Percentiles rank a stretch among this genome's conserved stretches.
Evolutionary conservation across 1,140 invertebrate genomes (phyloP).

Genomic region (honey bee (Apis mellifera)): DNA sequence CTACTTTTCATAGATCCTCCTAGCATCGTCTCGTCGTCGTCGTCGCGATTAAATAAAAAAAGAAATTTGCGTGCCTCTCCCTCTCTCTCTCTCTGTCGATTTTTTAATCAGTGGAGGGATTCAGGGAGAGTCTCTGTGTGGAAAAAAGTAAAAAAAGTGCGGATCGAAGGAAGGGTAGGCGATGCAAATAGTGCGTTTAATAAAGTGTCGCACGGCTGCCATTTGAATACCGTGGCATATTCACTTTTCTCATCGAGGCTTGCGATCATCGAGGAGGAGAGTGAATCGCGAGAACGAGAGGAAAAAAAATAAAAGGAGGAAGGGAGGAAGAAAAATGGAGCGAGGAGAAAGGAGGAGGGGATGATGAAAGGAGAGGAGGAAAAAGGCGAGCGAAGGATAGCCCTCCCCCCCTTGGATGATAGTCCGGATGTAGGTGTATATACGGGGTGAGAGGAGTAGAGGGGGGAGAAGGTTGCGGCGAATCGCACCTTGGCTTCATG

Average conservation of each 20-base stretch:
- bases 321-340: not conserved
- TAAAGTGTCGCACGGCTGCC: constrained; percentile 76
- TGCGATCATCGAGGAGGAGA: not conserved
- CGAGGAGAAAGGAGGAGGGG: not conserved
- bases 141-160: constrained; percentile 34
- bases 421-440: constrained; percentile 13
- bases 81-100: constrained; percentile 24
- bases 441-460: not conserved
- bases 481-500: constrained; percentile 80
- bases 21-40: not conserved
- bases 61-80: too few relatives aligned
- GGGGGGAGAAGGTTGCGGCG: constrained; percentile 63
- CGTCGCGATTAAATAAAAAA: not conserved
- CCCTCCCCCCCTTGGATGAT: constrained; percentile 34
- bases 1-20: constrained; percentile 2
- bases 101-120: constrained; percentile 58
- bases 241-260: constrained; percentile 76
- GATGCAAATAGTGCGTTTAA: constrained; percentile 77
- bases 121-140: not conserved
- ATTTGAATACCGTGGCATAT: constrained; percentile 80
- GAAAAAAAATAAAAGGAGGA: too few relatives aligned
- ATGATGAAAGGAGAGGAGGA: too few relatives aligned
- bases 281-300: too few relatives aligned
- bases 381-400: not conserved
- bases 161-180: constrained; percentile 40